phyloP scores from a whole-genome alignment of 2,888 invertebrate genomes.

The Megalurothrips usitatus region DNA sequence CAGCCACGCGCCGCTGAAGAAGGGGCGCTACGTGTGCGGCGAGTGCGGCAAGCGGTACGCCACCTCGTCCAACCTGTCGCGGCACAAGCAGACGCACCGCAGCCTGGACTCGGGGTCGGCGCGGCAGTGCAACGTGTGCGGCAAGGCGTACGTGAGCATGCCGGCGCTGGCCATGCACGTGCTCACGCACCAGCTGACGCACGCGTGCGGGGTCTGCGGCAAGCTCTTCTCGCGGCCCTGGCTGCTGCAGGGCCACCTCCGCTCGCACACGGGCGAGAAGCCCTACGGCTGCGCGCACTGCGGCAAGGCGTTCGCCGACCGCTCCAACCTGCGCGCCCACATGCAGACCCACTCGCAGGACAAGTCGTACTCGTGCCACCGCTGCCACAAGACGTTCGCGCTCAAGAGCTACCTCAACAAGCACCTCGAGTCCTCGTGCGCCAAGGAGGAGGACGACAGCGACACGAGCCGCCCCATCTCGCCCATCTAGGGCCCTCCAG shows the following conservation, averaged over 20 bases:
- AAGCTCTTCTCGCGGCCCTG: constrained; percentile 94
- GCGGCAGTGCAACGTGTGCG: constrained; percentile 91
- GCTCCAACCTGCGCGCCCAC: constrained; percentile 88
- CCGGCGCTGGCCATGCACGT: constrained; percentile 93
- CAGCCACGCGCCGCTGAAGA: constrained; percentile 34
- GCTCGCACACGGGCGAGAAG: constrained; percentile 90
- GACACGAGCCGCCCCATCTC: neutral
- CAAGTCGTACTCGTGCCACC: constrained; percentile 82
- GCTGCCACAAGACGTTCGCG: constrained; percentile 87
- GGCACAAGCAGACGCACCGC: constrained; percentile 88
- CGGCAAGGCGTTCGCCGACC: constrained; percentile 91
- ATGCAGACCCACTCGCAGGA: constrained; percentile 91
- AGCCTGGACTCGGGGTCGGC: constrained; percentile 90
- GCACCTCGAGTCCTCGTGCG: constrained; percentile 88
- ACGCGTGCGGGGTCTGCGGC: constrained; percentile 88
- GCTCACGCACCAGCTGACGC: constrained; percentile 85
- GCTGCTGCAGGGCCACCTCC: constrained; percentile 80
- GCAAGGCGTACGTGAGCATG: constrained; percentile 96
- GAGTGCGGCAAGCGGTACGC: constrained; percentile 91
- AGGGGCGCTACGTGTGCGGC: constrained; percentile 65
- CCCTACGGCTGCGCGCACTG: constrained; percentile 92
- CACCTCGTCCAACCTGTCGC: constrained; percentile 81
- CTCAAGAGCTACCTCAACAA: constrained; percentile 94
- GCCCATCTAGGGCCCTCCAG: neutral
- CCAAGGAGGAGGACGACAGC: constrained; percentile 48